Evolutionary conservation across 2,888 invertebrate genomes (phyloP).

Genomic region (Escarpia spicata): DNA sequence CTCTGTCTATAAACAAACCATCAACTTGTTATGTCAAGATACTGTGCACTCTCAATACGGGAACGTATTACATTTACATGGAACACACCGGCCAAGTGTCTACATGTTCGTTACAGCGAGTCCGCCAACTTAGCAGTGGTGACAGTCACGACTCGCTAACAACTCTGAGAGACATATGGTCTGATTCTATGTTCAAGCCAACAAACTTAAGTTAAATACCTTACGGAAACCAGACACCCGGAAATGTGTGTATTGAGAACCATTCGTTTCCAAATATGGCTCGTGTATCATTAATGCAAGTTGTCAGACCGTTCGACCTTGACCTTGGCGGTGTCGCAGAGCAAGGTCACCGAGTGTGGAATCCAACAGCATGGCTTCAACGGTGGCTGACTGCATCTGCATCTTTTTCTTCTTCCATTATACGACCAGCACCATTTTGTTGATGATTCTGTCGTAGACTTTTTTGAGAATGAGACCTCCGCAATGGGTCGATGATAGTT

Average conservation of each 20-base stretch:
- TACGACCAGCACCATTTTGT: no score
- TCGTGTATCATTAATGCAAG: background rate
- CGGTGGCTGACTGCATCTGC: no score
- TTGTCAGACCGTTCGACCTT: background rate
- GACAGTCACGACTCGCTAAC: background rate
- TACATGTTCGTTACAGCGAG: background rate
- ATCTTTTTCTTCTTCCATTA: no score
- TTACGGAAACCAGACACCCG: background rate
- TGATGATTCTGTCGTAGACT: no score
- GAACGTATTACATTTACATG: background rate
- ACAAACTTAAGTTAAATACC: background rate
- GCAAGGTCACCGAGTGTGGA: background rate
- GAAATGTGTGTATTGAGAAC: background rate
- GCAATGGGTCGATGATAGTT: no score
- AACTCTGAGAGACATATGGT: background rate
- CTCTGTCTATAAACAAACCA: no score
- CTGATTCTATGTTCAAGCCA: background rate
- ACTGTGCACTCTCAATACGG: no score
- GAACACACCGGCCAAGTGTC: no score
- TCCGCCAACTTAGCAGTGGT: background rate
- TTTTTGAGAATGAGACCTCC: no score
- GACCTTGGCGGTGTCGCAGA: background rate
- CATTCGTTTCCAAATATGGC: background rate
- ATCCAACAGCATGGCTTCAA: background rate
- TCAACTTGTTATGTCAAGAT: no score